A percentile compares a stretch with the other conserved stretches of the same genome.
Conservation (phyloP, 2,113 vertebrate genomes). For the Henicopernis longicauda region DNA sequence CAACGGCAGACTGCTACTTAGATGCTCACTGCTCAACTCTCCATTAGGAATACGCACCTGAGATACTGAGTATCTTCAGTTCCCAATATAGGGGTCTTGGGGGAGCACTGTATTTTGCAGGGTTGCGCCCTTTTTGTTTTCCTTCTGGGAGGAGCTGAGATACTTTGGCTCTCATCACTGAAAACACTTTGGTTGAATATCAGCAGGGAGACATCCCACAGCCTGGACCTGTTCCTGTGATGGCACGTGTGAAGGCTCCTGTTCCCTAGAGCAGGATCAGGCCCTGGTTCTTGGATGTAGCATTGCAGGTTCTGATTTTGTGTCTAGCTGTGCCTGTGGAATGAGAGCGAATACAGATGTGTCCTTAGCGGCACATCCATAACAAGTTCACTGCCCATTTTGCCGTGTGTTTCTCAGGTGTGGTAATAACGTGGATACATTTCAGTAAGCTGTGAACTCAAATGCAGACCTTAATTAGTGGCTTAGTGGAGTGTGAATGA, state of each 20-base stretch:
- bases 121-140: background rate
- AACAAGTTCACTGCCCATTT: background rate
- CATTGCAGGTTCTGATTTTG: rapidly evolving
- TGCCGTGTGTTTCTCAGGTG: background rate
- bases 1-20: background rate
- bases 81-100: rapidly evolving
- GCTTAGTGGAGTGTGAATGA: background rate
- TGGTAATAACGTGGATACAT: background rate
- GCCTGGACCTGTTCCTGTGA: background rate
- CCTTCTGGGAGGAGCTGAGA: background rate
- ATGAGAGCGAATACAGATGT: background rate
- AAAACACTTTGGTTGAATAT: background rate
- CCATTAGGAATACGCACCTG: background rate
- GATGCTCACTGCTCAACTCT: background rate
- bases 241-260: background rate
- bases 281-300: background rate
- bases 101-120: rapidly evolving
- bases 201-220: background rate
- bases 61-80: background rate
- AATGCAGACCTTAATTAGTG: background rate
- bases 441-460: background rate
- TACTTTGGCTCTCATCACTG: background rate
- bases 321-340: background rate
- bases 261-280: background rate
- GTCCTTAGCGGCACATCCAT: rapidly evolving